Evolutionary conservation across 2,797 vertebrate species (phyloP), one percentile per base, ranked within the genome.

Genomic region (Morelia viridis): DNA sequence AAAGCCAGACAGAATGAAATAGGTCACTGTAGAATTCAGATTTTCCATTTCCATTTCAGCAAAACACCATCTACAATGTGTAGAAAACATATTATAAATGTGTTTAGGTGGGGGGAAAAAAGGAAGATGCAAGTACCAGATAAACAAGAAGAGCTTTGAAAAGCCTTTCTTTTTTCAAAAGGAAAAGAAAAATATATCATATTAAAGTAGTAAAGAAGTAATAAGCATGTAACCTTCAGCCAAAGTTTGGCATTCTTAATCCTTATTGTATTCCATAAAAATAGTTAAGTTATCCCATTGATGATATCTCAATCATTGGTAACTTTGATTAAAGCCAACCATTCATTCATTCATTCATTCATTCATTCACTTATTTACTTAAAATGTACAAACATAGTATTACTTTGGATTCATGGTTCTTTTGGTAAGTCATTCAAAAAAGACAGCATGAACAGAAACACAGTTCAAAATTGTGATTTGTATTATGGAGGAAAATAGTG

Each of bases 1-100:
- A 46, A 97, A 85, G 68, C 94, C 89, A 0, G 86, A 57, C 3
- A 97, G 92, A 88, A 96, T 76, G 88, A 96, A 96, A 3, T 94
- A 93, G 7, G 6, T 80, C 12, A 92, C 9, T 0, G 31, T 22
- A 0, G n/a, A 6, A 0, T 94, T 94, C 17, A 8, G 56, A 57
- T 96, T 96, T 53, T 22, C 2, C 35, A 62, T 84, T 83, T 84
- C 15, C 58, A 50, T 90, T 83, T 19, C 71, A 90, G 35, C 26
- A 50, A 46, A 83, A 31, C 15, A 71, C 31, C 68, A 71, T 71
- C 68, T 71, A 71, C 0, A 71, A 15, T 35, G 15, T 71, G 68
- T 6, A 71, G 15, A 71, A 71, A 71, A 71, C 15, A 41, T 41
- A 71, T 71, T 35, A 35, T 15, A 71, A 35, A 53, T 53, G 50